Evolutionary conservation across 2,888 invertebrate genomes (phyloP).

Genomic region (Papilio protenor): DNA sequence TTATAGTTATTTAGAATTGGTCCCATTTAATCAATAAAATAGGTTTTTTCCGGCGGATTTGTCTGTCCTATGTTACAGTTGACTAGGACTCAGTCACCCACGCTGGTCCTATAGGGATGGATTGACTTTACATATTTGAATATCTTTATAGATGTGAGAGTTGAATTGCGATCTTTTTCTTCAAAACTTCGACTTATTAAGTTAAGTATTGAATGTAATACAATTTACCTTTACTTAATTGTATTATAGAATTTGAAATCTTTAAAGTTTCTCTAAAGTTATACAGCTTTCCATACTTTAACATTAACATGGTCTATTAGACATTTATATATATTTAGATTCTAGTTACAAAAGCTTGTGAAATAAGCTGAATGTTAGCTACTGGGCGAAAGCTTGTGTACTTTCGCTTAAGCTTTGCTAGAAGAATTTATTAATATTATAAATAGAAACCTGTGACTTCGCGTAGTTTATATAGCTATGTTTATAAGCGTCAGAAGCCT

Average conservation of each 20-base stretch:
- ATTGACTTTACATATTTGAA: no score
- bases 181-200: not conserved
- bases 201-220: not conserved
- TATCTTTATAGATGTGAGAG: no score
- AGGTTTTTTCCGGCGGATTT: not conserved
- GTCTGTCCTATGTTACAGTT: not conserved
- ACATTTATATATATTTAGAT: not conserved
- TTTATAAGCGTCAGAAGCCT: no score
- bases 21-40: not conserved
- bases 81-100: not conserved
- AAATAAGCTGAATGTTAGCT: not conserved
- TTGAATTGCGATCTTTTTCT: not conserved
- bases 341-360: slow-evolving; percentile 8
- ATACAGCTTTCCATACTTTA: not conserved
- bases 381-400: slow-evolving; percentile 18
- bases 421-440: not conserved
- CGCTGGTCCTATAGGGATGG: no score
- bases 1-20: not conserved
- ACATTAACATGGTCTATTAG: not conserved
- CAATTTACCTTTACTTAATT: not conserved
- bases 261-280: not conserved
- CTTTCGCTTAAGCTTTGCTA: not conserved
- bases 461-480: no score
- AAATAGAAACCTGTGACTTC: no score
- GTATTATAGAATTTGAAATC: not conserved